Evolutionary conservation across 2,888 invertebrate genomes (phyloP), one percentile per base, ranked within the genome.

Genomic region (Athalia circularis): DNA sequence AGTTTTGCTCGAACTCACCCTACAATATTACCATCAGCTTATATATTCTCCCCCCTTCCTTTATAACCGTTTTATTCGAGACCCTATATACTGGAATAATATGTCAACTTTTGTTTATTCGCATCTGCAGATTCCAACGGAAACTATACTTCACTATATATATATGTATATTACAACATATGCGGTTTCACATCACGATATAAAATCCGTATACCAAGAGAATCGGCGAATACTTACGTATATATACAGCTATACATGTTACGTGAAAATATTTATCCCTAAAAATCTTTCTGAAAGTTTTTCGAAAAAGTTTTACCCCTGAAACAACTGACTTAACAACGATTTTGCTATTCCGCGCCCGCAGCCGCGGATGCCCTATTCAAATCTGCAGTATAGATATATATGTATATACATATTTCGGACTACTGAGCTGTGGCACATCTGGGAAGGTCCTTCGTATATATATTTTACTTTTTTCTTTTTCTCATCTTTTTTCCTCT

Each of bases 71-170:
- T 29, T 29, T 29, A 29, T 29, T 29, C 29, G 29, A 29, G 29
- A 2, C 2, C 29, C 29, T 29, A 29, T 29, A 2, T 29, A 29
- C 29, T 2, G 29, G 29, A 29, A 29, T 29, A 29, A 29, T 29
- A 29, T 29, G 29, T 29, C 29, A 29, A 29, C 50, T 54, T 52
- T 68, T 68, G 52, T 68, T 68, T 68, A 68, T 68, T 68, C 68
- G 52, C 29, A 29, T 29, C 29, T 29, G 29, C 29, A 68, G 68
- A 68, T 68, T 68, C 68, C 29, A 68, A 68, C 54, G 15, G 67
- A 29, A 29, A 29, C 50, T 48, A n/a, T n/a, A 11, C 65, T 9
- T 9, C 15, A 62, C 29, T 29, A 8, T 4, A 62, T n/a, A n/a
- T n/a, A n/a, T n/a, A n/a, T n/a, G n/a, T n/a, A n/a, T 2, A 29